Base-by-base conservation (phyloP, 1,140 invertebrate genomes). In the Drosophila orena region DNA sequence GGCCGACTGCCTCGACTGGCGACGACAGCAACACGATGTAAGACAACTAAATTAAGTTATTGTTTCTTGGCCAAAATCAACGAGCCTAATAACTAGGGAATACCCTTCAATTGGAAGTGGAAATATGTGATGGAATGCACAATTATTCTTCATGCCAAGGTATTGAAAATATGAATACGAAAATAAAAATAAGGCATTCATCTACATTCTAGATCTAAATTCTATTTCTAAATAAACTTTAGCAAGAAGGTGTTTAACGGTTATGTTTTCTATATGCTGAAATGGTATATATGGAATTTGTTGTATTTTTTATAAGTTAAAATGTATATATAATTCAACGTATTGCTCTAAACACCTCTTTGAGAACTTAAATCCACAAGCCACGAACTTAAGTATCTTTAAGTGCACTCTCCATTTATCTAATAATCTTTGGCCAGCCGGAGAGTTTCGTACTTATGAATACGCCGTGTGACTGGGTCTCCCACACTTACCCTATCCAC, bases 41-140 rank as follows among this genome's bases (percentile, higher is more conserved):
- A 88, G 71, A 88, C 85, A 88, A 89, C 83, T 88, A 88, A 88
- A 88, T 88, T 84, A 88, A 88, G 83, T 88, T 88, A 88, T 88
- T 88, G 83, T 77, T 83, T 68, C 52, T 58, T 50, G 43, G 62
- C 11, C 53, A 22, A 47, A 37, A 14, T 14, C 12, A 17, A 12
- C 6, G 1, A 11, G 4, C n/a, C 34, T 24, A 27, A 12, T 38
- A 56, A 70, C 43, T 56, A 35, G 34, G 11, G 15, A 10, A 66
- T 83, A 61, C 80, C 22, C 73, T 72, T 14, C 14, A 15, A 10
- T 27, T n/a, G 15, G 8, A 15, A 12, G 3, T 44, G 4, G 3
- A 20, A 2, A 12, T 2, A 15, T 2, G 1, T 3, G 15, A 42
- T 15, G 10, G 15, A 10, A 8, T 10, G 10, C 3, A 3, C 4